Evolutionary conservation across 2,888 invertebrate genomes (phyloP).

Genomic region (Caenorhabditis parvicauda): DNA sequence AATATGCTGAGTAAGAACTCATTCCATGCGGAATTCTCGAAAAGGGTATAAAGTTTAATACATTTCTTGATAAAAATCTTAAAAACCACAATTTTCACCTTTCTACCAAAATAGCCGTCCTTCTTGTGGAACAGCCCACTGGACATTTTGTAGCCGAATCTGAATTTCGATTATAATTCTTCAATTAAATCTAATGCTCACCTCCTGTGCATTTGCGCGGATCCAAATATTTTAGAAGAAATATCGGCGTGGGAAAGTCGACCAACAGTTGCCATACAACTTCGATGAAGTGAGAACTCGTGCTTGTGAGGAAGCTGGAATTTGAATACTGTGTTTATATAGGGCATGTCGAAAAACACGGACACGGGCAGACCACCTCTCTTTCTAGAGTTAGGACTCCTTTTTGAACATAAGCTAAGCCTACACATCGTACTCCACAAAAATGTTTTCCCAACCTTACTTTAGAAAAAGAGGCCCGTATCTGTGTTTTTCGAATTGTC

Average conservation of each 20-base stretch:
- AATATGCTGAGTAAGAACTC: too few species aligned
- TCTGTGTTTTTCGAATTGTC: too few species aligned
- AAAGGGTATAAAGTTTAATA: too few species aligned
- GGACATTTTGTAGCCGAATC: constrained; percentile 60
- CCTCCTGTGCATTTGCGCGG: constrained; percentile 60
- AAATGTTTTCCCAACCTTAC: too few species aligned
- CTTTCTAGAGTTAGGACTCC: too few species aligned
- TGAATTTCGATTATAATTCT: constrained; percentile 1
- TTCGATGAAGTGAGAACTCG: constrained; percentile 57
- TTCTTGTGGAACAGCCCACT: constrained; percentile 59
- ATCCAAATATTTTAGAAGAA: constrained; percentile 53
- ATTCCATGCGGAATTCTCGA: too few species aligned
- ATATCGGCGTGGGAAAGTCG: constrained; percentile 56
- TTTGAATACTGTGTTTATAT: too few species aligned
- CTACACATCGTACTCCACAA: too few species aligned
- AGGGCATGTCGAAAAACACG: too few species aligned
- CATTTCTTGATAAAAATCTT: not conserved
- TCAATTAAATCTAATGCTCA: constrained; percentile 2
- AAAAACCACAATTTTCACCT: constrained; percentile 25
- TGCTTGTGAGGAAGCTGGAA: constrained; percentile 59
- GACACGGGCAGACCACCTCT: too few species aligned
- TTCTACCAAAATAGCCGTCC: constrained; percentile 59
- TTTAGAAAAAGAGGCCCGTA: too few species aligned
- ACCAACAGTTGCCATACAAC: constrained; percentile 61
- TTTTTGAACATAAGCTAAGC: too few species aligned